Evolutionary conservation across 2,113 vertebrate genomes (phyloP), one percentile per base, ranked within the genome.

Genomic region (Poicephalus gulielmi): DNA sequence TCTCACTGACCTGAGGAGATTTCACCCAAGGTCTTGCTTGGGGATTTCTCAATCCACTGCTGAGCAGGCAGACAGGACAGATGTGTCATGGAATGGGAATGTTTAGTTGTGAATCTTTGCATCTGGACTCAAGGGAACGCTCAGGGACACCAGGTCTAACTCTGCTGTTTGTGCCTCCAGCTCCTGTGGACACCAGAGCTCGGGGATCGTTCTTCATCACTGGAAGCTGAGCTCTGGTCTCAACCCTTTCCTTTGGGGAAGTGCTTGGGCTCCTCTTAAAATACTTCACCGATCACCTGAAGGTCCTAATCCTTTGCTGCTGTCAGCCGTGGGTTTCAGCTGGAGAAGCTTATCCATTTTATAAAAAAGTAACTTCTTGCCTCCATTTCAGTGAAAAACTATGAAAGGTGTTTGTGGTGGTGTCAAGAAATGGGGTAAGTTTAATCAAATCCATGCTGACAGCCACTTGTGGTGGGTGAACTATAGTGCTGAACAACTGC

Each of bases 211-310:
- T 59, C 57, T 35, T 59, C 33, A n/a, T 57, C 18, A 20, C 55
- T n/a, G 55, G 55, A 33, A 57, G 55, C 55, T 57, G 55, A 57
- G 55, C 55, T 57, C 31, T 59, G 57, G 57, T 59, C 57, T 35
- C 22, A 15, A 23, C 33, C 57, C 33, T 59, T 59, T 23, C 33
- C 33, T 15, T 37, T 55, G 4, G 30, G 10, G n/a, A 8, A 22
- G 13, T 2, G 3, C 33, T 47, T 16, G 5, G 23, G 4, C 41
- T 83, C 10, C 50, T 77, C 4, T 20, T 24, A 3, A 5, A 3
- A 7, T 0, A 0, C 6, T 15, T 20, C 7, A 5, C 13, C 10
- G 46, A 17, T 12, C 0, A 0, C 37, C 9, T 23, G 19, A 66
- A 18, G 37, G 28, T 43, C 22, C 10, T 73, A 0, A 12, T 3